Evolutionary conservation across 2,888 invertebrate genomes (phyloP).

Genomic region (Meta bourneti): DNA sequence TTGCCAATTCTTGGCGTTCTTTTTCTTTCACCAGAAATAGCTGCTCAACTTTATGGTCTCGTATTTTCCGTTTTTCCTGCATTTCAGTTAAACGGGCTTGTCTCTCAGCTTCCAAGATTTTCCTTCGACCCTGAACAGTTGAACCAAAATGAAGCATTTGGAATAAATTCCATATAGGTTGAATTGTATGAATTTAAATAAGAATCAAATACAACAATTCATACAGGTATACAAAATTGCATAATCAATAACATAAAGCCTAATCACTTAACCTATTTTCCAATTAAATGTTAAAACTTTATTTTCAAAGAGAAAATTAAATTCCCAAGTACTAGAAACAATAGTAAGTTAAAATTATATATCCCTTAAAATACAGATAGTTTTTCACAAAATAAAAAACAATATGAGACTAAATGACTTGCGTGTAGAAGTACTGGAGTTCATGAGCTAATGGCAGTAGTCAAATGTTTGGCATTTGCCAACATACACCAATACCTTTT

Average conservation of each 20-base stretch:
- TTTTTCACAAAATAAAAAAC: too few species aligned
- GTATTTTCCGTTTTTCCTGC: conserved; percentile 90
- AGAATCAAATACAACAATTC: neutral
- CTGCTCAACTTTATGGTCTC: conserved; percentile 89
- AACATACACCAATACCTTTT: too few species aligned
- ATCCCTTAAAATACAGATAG: too few species aligned
- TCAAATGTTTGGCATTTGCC: too few species aligned
- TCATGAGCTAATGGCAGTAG: too few species aligned
- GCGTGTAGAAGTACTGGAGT: too few species aligned
- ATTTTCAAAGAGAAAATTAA: too few species aligned
- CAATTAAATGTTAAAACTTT: neutral
- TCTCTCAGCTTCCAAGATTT: conserved; percentile 91
- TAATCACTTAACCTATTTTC: neutral
- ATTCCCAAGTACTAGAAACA: too few species aligned
- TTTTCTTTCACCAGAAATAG: conserved; percentile 89
- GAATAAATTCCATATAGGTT: too few species aligned
- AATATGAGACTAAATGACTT: too few species aligned
- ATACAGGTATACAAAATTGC: neutral
- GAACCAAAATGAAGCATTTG: neutral
- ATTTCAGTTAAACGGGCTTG: conserved; percentile 83
- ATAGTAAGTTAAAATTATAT: too few species aligned
- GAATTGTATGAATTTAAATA: too few species aligned
- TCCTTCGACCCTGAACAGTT: conserved; percentile 85
- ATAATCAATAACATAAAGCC: neutral
- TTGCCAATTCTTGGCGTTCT: conserved; percentile 88